phyloP scores from a whole-genome alignment of 2,113 vertebrate species.

The Galeopterus variegatus region DNA sequence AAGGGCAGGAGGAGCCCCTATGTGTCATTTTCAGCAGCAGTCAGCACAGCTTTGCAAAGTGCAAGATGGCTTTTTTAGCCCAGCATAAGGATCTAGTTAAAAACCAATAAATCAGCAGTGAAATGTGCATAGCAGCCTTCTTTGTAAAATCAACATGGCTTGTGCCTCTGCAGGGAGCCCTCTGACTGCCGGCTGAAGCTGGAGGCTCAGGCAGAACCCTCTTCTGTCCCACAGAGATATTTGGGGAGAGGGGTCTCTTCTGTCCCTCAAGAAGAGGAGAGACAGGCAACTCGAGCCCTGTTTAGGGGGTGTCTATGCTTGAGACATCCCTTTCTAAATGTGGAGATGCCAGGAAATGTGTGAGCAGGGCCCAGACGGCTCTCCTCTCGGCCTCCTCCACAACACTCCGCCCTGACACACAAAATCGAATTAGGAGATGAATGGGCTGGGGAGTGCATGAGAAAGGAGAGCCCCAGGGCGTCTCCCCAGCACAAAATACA shows the following conservation, averaged over 20 bases:
- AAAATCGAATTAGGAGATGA: constrained; percentile 87
- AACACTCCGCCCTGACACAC: constrained; percentile 65
- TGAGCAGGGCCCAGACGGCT: constrained; percentile 5
- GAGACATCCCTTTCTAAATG: neutral
- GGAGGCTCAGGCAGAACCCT: constrained; percentile 85
- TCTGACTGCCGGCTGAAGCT: constrained; percentile 89
- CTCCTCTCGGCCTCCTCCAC: constrained; percentile 27
- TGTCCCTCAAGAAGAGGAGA: neutral
- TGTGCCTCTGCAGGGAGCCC: constrained; percentile 91
- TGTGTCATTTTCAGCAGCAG: constrained; percentile 76
- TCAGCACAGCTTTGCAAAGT: constrained; percentile 84
- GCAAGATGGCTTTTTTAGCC: constrained; percentile 83
- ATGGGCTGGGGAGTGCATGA: constrained; percentile 55
- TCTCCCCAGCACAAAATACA: constrained; percentile 78
- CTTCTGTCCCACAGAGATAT: constrained; percentile 71
- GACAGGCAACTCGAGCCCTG: neutral
- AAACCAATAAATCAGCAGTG: constrained; percentile 94
- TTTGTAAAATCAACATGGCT: constrained; percentile 94
- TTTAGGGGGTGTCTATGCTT: neutral
- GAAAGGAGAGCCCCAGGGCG: neutral
- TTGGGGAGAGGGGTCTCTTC: constrained; percentile 37
- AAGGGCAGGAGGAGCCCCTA: constrained; percentile 67
- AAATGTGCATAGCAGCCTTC: constrained; percentile 93
- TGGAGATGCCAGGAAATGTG: neutral
- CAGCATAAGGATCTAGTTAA: constrained; percentile 94